Evolutionary conservation across 1,140 invertebrate genomes (phyloP), one percentile per base, ranked within the genome.

Genomic region (Formica selysi): DNA sequence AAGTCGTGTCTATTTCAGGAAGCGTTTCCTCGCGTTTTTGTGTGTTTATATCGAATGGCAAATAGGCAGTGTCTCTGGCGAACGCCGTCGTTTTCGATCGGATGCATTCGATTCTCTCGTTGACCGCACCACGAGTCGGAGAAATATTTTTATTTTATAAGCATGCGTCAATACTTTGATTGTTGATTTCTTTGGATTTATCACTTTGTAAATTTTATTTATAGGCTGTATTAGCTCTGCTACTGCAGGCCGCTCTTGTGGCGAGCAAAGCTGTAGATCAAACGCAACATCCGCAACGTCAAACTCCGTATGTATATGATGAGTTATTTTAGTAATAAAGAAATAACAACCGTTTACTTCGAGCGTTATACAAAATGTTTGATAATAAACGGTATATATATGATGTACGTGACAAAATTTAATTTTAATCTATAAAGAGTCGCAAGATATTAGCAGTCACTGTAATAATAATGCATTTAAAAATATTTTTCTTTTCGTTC

Each of bases 181-280:
- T 51, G 10, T 11, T 5, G 4, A 51, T 16, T 19, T 51, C 48
- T 51, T 51, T 51, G 48, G 16, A 51, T 51, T 51, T 16, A 51
- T 51, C 8, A 79, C 87, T 85, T 59, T 11, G 8, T 91, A 5
- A 16, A 51, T 16, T 51, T 19, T 89, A 29, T 84, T 92, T 90
- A 61, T 92, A 95, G 95, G 92, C 93, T 93, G 93, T 93, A 84
- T 89, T 95, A 92, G 94, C 91, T 61, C 88, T 94, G 86, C 92
- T 95, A 93, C 92, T 95, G 94, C 95, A 95, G 85, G 91, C 91
- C 87, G 93, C 84, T 84, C 91, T 95, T 91, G 94, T 94, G 90
- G 92, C 92, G 91, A 92, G 95, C 88, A 95, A 95, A 85, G 95
- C 95, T 83, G 88, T 95, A 80, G 92, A 94, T 87, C 91, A 94